Evolutionary conservation across 2,888 invertebrate genomes (phyloP), one percentile per base, ranked within the genome.

Genomic region (Baronia brevicornis): DNA sequence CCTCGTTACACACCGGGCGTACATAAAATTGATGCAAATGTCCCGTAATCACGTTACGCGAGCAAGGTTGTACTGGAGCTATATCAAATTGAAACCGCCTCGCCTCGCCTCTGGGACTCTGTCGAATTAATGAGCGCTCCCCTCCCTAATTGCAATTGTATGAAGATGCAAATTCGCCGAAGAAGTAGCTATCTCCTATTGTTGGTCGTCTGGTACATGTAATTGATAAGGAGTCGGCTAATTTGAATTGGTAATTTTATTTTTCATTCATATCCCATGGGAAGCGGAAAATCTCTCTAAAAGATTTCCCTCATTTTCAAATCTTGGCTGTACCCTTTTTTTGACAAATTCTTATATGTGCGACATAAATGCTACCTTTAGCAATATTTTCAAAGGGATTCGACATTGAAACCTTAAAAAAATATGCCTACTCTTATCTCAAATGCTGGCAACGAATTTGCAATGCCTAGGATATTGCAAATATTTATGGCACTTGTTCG

Each of bases 91-190:
- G 68, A 66, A 61, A 62, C 54, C 48, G 51, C 43, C 38, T 44
- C 48, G 51, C 43, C 38, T 44, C 50, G 44, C 54, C 53, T 39
- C 43, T 54, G 60, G 62, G 61, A 61, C 62, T 59, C 53, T 53
- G 54, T 58, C 58, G 60, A 60, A 64, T 65, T 66, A 63, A 60
- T 59, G 52, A 51, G 45, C 46, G 43, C 43, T 53, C 61, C 71
- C 74, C 75, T 79, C 71, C 74, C 75, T 79, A 79, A 79, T 79
- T 77, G 78, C 60, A 60, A 69, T 72, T 74, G 75, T 75, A 72
- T 75, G 74, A 67, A 75, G 74, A 78, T 78, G 78, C 75, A 80
- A 80, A 79, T 78, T 69, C 61, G 51, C 43, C 55, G 58, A 62
- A 64, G 69, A 68, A 68, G 55, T 49, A 60, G 67, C 65, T 60